Base-by-base conservation (phyloP, 2,797 vertebrate genomes). In the Odontamblyopus lacepedii region DNA sequence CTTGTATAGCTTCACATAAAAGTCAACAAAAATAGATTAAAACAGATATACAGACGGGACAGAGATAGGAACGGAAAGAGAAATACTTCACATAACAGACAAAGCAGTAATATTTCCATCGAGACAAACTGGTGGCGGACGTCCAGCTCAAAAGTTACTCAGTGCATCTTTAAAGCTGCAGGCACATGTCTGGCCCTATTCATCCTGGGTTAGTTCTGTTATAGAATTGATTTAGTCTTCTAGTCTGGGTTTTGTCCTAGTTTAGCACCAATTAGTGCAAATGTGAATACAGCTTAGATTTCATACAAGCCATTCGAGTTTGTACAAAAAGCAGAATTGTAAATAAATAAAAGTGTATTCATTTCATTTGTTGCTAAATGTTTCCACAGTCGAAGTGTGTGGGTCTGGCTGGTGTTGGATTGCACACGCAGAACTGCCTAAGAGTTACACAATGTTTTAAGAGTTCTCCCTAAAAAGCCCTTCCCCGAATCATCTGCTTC, bases 401-500 rank as follows among this genome's bases (percentile, higher is more conserved):
- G 79, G 75, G 83, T 78, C 65, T 51, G 69, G 63, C 38, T 70
- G 15, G 44, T 63, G 56, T 69, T 73, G 70, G 75, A 66, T 83
- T 83, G 51, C 73, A 48, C 44, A 48, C 13, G 71, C 65, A 48
- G 56, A 35, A 19, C 61, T 38, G 59, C 27, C 27, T 61, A 29
- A 6, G 9, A 63, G 71, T 88, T 88, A 81, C 84, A 76, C 80
- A 83, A 77, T 79, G 63, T 78, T 70, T 60, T 29, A 78, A 76
- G 1, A 41, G 18, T 73, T 68, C 78, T 27, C 9, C 48, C 35
- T 50, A 51, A 56, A 67, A 64, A 77, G 75, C 82, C 80, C 77
- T 76, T 81, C 78, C 84, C 76, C 16, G 67, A 82, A 48, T 74
- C 80, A 83, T 88, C 82, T 87, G 84, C 80, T 89, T 87, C 67